Evolutionary conservation across 1,140 invertebrate genomes (phyloP).

Genomic region (Drosophila rufa): DNA sequence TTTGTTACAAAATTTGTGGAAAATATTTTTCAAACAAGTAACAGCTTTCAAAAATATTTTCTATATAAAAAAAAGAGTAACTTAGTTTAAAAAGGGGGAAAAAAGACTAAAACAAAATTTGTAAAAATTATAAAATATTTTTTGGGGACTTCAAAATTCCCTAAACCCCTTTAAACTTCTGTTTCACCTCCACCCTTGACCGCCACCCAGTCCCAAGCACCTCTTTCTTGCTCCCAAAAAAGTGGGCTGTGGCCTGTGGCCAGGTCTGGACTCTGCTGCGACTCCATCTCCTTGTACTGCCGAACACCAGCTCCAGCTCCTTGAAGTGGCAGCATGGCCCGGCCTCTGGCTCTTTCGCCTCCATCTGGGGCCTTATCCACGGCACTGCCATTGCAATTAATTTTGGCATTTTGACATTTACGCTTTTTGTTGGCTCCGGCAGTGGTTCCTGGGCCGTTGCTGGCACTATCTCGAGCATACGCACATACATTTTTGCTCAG

Average conservation of each 20-base stretch:
- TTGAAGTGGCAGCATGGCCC: conserved; percentile 43
- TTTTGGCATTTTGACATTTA: conserved; percentile 84
- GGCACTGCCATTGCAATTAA: conserved; percentile 82
- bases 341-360: conserved; percentile 8
- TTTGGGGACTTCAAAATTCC: too few species aligned
- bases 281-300: conserved; percentile 11
- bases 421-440: conserved; percentile 63
- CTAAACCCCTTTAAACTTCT: background rate
- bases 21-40: background rate
- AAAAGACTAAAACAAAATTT: too few species aligned
- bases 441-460: conserved; percentile 14
- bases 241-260: conserved; percentile 60
- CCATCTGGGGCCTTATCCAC: conserved; percentile 57
- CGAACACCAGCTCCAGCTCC: conserved; percentile 20
- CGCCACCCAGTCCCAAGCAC: conserved; percentile 1
- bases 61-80: too few species aligned
- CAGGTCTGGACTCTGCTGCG: conserved; percentile 4
- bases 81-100: too few species aligned
- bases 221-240: conserved; percentile 53
- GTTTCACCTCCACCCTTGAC: conserved; percentile 2
- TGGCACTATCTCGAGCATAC: conserved; percentile 71
- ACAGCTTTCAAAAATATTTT: background rate
- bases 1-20: too few species aligned
- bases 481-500: conserved; percentile 78
- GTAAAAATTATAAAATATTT: too few species aligned